Evolutionary conservation across 2,888 invertebrate genomes (phyloP), one percentile per base, ranked within the genome.

Genomic region (Autographa pulchrina): DNA sequence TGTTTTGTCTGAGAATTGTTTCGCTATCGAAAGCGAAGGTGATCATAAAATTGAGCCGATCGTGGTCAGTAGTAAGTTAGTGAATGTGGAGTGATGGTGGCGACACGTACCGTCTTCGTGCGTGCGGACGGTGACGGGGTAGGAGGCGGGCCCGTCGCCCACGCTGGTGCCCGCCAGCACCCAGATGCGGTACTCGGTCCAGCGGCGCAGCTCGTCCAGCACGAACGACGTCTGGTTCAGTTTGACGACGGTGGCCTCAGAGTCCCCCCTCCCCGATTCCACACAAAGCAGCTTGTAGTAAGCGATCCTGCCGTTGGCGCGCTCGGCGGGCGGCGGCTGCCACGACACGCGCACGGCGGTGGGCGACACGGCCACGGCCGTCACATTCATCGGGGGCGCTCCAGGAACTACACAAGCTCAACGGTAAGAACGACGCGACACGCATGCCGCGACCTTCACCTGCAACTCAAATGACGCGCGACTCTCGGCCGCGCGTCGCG

Each of bases 121-220:
- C 85, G 99, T 99, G 96, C 98, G 98, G 89, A 99, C 98, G 89
- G 97, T 97, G 96, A 99, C 98, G 80, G 99, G 98, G 95, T 98
- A 98, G 86, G 99, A 99, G 89, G 98, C 97, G 80, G 98, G 99
- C 79, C 99, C 99, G 95, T 99, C 99, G 90, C 99, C 99, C 85
- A 99, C 98, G 89, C 97, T 98, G 87, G 99, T 99, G 90, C 99
- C 99, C 81, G 99, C 99, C 86, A 99, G 96, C 89, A 99, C 98
- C 99, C 99, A 99, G 90, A 99, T 98, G 93, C 98, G 97, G 97
- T 99, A 99, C 94, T 98, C 98, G 75, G 99, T 99, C 99, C 99
- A 99, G 79, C 98, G 98, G 92, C 98, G 98, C 90, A 99, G 97
- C 94, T 98, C 98, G 92, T 98, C 98, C 95, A 99, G 96, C 80